Evolutionary conservation across 1,140 invertebrate genomes (phyloP).

Genomic region (Drosophila nannoptera): DNA sequence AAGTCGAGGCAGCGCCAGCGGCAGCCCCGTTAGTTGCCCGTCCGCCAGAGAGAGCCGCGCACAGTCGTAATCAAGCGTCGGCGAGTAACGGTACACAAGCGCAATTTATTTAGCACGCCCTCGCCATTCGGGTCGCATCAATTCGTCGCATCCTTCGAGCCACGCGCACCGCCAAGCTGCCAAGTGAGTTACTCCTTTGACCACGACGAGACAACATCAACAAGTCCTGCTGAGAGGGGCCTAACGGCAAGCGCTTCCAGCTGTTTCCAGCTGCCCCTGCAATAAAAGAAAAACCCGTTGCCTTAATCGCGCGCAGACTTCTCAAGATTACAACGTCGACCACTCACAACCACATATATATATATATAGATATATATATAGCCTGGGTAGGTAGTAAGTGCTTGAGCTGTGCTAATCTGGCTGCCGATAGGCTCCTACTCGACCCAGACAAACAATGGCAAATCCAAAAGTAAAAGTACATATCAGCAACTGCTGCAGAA

Average conservation of each 20-base stretch:
- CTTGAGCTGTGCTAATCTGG: slow-evolving; percentile 27
- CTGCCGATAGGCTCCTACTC: slow-evolving; percentile 9
- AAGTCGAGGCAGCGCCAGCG: slow-evolving; percentile 21
- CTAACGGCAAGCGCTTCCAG: background rate
- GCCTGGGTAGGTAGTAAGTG: slow-evolving; percentile 14
- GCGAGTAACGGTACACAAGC: slow-evolving; percentile 60
- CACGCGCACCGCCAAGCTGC: slow-evolving; percentile 6
- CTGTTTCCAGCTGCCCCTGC: slow-evolving; percentile 5
- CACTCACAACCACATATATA: slow-evolving; percentile 1
- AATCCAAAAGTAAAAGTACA: slow-evolving; percentile 8
- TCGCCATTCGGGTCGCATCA: background rate
- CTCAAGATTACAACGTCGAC: slow-evolving; percentile 51
- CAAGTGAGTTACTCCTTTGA: slow-evolving; percentile 8
- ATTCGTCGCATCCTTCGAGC: slow-evolving; percentile 10
- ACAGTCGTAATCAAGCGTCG: slow-evolving; percentile 64
- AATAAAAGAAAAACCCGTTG: background rate
- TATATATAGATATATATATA: background rate
- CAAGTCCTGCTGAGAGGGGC: slow-evolving; percentile 4
- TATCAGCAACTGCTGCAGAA: background rate
- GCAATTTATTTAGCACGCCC: slow-evolving; percentile 30
- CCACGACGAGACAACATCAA: slow-evolving; percentile 10
- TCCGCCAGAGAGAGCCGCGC: slow-evolving; percentile 39
- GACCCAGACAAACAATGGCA: slow-evolving; percentile 15
- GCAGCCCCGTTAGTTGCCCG: slow-evolving; percentile 22
- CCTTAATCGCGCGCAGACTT: slow-evolving; percentile 56